Evolutionary conservation across 2,888 invertebrate genomes (phyloP), one percentile per base, ranked within the genome.

Genomic region (Caenorhabditis becei): DNA sequence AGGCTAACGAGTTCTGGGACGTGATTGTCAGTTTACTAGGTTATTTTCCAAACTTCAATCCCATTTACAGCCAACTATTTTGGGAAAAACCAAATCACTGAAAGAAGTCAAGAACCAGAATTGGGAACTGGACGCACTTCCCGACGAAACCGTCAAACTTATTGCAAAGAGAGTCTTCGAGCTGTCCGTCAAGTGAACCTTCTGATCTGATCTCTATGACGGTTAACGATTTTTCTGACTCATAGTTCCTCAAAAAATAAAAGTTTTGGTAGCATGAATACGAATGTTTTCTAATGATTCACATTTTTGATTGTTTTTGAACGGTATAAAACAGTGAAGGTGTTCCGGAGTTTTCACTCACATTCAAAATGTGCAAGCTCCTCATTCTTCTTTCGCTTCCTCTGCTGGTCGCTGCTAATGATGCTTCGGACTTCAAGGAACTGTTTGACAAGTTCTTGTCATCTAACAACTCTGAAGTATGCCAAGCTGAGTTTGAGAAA

Each of bases 281-380:
- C 51, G 51, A 24, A 51, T 51, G 51, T 51, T 51, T 51, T 51
- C 4, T n/a, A 51, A 47, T 47, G 47, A 47, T 47, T 47, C 47
- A 47, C 47, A n/a, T 18, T 3, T 20, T 4, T 5, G 10, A 18
- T 47, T n/a, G 2, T 2, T 3, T 18, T 47, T 20, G 47, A 41
- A 4, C 3, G 10, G 47, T 47, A 47, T 47, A 47, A 47, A 47
- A 47, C 10, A 10, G 47, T 20, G 18, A 5, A 20, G n/a, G n/a
- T n/a, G n/a, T n/a, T n/a, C 7, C 47, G 7, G 47, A 47, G 2
- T 1, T n/a, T 16, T 16, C 41, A 41, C 20, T 10, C 47, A 20
- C n/a, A 18, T 47, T 11, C 4, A 10, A 10, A 2, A 47, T 47
- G 47, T 47, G 47, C 47, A 47, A 47, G 18, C n/a, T 47, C 7